Evolutionary conservation across 1,140 invertebrate species (phyloP), one percentile per base, ranked within the genome.

Genomic region (Ceratitis capitata): DNA sequence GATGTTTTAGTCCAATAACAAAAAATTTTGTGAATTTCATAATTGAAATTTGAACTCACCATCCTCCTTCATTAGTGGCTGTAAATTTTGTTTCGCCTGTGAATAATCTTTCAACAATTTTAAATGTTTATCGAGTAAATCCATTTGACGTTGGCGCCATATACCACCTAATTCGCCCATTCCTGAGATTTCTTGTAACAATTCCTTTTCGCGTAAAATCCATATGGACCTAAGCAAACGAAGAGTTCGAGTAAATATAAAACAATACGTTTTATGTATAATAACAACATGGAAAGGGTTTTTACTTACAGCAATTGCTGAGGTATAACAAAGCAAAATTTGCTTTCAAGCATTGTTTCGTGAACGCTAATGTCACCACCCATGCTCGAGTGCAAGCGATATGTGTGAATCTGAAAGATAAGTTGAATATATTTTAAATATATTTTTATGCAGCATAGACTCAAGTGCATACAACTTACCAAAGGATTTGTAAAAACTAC

Each of bases 321-420:
- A 5, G 98, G 98, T 89, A 99, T 95, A 47, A 94, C 92, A 88
- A 97, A 98, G 88, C 97, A 96, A 1, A 98, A 92, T 89, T 95
- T 96, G 84, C 96, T 96, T 91, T 99, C 98, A 0, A 97, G 95
- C 96, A 99, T 97, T 85, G 97, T 96, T 92, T 99, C 98, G 88
- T 98, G 96, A 3, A 98, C 97, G 84, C 96, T 96, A 61, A 99
- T 97, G 92, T 98, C 97, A 6, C 97, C 96, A 3, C 97, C 96
- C 7, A 98, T 93, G 5, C 96, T 96, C 0, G 97, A 98, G 91
- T 98, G 97, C 92, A 98, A 97, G 74, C 97, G 94, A 89, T 98
- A 99, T 0, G 97, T 98, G 87, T 89, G 91, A 53, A 87, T 85
- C 87, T 88, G 42, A 5, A 84, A 78, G 42, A 26, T 23, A 58